Percentiles rank a stretch among this genome's conserved stretches.
These are phyloP conservation scores for Cynoglossus semilaevis DNA, from an alignment of 2,113 vertebrate genomes.

Conservation along the genomic window DNA sequence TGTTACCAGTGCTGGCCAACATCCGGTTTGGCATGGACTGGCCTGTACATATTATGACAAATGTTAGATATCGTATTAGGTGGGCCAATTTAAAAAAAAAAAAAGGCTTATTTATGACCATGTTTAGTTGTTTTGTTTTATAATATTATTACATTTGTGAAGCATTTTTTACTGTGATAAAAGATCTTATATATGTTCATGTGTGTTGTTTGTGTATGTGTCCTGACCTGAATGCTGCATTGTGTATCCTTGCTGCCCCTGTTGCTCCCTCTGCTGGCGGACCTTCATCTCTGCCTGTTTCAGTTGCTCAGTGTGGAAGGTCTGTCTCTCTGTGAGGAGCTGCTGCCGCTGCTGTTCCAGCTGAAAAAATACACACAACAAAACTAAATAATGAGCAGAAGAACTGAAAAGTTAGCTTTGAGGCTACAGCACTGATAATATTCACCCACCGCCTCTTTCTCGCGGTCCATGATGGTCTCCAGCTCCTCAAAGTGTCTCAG, in stretches of 20 bases:
- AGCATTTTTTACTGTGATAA: too few relatives aligned
- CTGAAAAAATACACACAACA: constrained; percentile 58
- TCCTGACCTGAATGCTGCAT: constrained; percentile 57
- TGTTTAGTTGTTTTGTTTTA: too few relatives aligned
- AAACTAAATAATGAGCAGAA: background rate
- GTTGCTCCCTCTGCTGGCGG: constrained; percentile 89
- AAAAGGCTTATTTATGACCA: too few relatives aligned
- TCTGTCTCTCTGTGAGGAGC: constrained; percentile 90
- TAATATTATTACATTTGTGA: too few relatives aligned
- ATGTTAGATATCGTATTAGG: background rate
- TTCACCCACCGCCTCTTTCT: constrained; percentile 88
- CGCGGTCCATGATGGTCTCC: constrained; percentile 98
- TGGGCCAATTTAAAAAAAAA: too few relatives aligned
- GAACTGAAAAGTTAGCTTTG: background rate
- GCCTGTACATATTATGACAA: constrained; percentile 40
- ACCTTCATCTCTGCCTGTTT: constrained; percentile 91
- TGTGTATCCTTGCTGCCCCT: constrained; percentile 75
- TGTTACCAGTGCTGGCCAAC: constrained; percentile 66
- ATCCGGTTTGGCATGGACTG: constrained; percentile 79
- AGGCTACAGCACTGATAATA: background rate
- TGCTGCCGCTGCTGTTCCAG: constrained; percentile 96
- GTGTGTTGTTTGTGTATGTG: background rate
- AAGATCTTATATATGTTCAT: background rate
- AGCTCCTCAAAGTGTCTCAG: constrained; percentile 96
- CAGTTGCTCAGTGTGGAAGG: constrained; percentile 96